phyloP scores from a whole-genome alignment of 2,113 vertebrate genomes.

The Oxygymnocypris stewartii region DNA sequence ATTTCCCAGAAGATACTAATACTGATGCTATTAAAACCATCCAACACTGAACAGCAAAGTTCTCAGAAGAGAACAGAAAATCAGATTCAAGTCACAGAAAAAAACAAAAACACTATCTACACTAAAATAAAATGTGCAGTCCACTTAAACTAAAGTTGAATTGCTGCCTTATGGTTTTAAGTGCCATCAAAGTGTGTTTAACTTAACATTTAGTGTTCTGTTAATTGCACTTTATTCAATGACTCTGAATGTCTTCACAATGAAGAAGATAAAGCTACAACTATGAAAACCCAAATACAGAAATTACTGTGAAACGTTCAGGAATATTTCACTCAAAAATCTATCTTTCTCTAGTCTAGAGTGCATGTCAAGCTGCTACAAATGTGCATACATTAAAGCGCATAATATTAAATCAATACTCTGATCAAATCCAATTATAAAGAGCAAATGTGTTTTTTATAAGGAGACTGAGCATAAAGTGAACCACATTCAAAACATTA shows the following conservation, averaged over 20 bases:
- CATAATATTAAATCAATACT: conserved; percentile 17
- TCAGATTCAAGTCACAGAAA: too few species aligned
- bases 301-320: not conserved
- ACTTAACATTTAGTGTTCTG: not conserved
- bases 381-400: too few species aligned
- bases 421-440: conserved; percentile 14
- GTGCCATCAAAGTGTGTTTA: not conserved
- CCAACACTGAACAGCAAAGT: not conserved
- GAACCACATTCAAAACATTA: not conserved
- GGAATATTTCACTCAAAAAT: too few species aligned
- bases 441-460: not conserved
- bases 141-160: not conserved
- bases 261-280: not conserved
- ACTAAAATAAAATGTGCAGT: not conserved
- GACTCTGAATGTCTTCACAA: not conserved
- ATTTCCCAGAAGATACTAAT: not conserved
- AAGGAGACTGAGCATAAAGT: not conserved
- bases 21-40: not conserved
- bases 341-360: too few species aligned
- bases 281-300: not conserved
- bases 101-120: too few species aligned
- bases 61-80: not conserved
- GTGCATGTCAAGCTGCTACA: too few species aligned
- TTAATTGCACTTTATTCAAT: not conserved
- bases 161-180: not conserved